Percentiles rank a stretch among this genome's conserved stretches.
These are phyloP conservation scores for Meloidogyne chitwoodi DNA, from an alignment of 1,140 invertebrate genomes.

Conservation along the genomic window DNA sequence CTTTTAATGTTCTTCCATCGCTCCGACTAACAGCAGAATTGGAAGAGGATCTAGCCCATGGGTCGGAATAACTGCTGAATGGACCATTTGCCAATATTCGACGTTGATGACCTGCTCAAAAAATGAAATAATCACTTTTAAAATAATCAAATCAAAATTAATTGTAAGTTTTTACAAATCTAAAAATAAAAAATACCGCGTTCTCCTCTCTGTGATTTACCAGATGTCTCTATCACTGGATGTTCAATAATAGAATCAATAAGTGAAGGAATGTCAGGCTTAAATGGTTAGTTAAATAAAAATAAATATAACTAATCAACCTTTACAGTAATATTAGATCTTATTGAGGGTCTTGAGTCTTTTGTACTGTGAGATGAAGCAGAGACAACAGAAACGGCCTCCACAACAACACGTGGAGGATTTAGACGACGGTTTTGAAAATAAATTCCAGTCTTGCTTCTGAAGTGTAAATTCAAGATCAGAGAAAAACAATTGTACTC, in stretches of 20 bases:
- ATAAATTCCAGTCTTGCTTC: background rate
- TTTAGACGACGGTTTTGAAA: background rate
- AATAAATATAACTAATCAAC: background rate
- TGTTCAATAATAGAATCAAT: slow-evolving; percentile 12
- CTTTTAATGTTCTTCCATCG: background rate
- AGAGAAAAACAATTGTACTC: background rate
- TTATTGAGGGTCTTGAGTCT: background rate
- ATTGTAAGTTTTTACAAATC: too few species aligned
- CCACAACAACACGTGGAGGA: slow-evolving; percentile 11
- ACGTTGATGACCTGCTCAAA: background rate
- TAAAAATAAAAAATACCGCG: background rate
- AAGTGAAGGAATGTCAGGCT: background rate
- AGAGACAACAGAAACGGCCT: slow-evolving; percentile 5
- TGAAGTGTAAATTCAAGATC: background rate
- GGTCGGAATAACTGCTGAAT: background rate
- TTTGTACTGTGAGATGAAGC: background rate
- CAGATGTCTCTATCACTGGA: background rate
- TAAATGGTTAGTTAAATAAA: background rate
- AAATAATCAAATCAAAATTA: background rate
- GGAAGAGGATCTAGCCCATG: background rate
- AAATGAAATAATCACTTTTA: background rate
- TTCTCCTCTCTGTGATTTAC: background rate
- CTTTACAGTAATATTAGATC: background rate
- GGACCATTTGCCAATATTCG: background rate
- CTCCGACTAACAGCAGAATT: background rate